Percentiles rank a stretch among this genome's conserved stretches.
phyloP scores from a whole-genome alignment of 92 coral and sea anemone species.

The Desmophyllum pertusum region DNA sequence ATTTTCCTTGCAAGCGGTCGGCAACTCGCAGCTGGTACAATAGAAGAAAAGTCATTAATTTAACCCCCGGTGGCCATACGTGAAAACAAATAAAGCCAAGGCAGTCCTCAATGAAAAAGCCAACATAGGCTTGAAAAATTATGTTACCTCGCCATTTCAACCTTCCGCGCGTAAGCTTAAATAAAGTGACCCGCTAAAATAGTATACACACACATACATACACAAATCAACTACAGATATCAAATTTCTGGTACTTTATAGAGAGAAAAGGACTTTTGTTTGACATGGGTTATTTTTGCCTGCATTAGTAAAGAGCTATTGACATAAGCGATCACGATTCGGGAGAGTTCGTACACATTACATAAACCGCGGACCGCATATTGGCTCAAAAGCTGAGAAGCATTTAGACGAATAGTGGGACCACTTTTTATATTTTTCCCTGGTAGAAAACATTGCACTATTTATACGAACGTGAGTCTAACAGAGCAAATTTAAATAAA shows the following conservation, averaged over 20 bases:
- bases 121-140: conserved; percentile 6
- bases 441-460: not conserved
- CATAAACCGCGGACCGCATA: conserved; percentile 15
- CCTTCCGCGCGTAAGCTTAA: not conserved
- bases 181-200: conserved; percentile 8
- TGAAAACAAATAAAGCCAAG: conserved; percentile 37
- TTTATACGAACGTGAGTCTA: not conserved
- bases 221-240: conserved; percentile 27
- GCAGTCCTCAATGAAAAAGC: not conserved
- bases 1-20: conserved; percentile 33
- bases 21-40: conserved; percentile 32
- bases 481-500: not conserved
- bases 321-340: conserved; percentile 23
- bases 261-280: conserved; percentile 11
- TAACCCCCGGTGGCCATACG: conserved; percentile 23
- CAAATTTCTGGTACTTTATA: conserved; percentile 29
- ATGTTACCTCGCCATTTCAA: conserved; percentile 5
- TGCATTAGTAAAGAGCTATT: conserved; percentile 21
- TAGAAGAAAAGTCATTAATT: conserved; percentile 35
- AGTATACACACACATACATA: conserved; percentile 4
- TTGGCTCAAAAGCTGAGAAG: no score
- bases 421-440: not conserved
- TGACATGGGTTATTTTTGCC: conserved; percentile 19
- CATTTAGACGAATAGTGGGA: not conserved
- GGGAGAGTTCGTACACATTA: not conserved